phyloP scores from a whole-genome alignment of 2,113 vertebrate genomes.

The Hemicordylus capensis region DNA sequence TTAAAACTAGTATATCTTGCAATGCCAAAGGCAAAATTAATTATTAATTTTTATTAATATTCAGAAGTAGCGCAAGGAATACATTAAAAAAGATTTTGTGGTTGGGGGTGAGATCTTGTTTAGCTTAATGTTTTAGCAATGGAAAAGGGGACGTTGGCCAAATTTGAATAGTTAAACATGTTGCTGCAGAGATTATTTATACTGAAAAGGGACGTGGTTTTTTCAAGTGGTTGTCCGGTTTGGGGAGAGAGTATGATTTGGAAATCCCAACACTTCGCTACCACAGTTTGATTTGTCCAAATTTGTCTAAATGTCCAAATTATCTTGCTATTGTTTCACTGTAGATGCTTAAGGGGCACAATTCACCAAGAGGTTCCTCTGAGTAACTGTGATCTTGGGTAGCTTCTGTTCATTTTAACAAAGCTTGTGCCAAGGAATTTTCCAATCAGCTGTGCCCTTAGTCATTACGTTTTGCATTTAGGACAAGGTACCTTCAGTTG shows the following conservation, averaged over 20 bases:
- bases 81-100: conserved; percentile 97
- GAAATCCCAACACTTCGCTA: conserved; percentile 51
- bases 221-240: conserved; percentile 49
- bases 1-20: conserved; percentile 99
- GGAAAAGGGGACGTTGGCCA: conserved; percentile 72
- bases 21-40: conserved; percentile 99
- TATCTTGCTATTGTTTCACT: conserved; percentile 56
- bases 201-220: conserved; percentile 50
- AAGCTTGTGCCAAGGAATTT: neutral
- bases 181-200: conserved; percentile 48
- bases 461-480: conserved; percentile 63
- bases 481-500: conserved; percentile 53
- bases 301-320: conserved; percentile 47
- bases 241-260: conserved; percentile 26
- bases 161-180: conserved; percentile 68
- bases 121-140: conserved; percentile 82
- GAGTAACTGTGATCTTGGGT: neutral
- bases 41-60: conserved; percentile 99
- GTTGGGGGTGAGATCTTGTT: conserved; percentile 90
- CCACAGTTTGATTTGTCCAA: conserved; percentile 52
- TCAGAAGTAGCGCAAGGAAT: conserved; percentile 99
- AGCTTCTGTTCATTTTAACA: neutral
- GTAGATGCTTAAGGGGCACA: conserved; percentile 39
- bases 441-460: neutral
- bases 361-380: neutral